phyloP scores from a whole-genome alignment of 2,888 invertebrate species.

The Blastobasis adustella region DNA sequence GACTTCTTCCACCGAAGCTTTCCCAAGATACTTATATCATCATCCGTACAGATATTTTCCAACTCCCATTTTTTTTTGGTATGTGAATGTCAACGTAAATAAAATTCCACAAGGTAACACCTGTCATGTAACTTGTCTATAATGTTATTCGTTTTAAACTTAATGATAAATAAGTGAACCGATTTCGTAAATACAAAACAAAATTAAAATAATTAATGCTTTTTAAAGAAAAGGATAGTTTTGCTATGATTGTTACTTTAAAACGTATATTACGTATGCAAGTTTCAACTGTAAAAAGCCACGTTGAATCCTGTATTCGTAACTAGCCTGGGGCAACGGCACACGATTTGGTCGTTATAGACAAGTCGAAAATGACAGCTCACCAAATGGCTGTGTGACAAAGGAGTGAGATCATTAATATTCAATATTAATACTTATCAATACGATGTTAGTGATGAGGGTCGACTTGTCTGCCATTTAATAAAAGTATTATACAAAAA shows the following conservation, averaged over 20 bases:
- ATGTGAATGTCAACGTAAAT: constrained; percentile 55
- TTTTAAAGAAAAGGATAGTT: background rate
- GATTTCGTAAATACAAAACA: constrained; percentile 9
- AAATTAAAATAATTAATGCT: background rate
- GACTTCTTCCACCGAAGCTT: constrained; percentile 28
- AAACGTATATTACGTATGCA: too few species aligned
- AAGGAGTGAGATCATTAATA: constrained; percentile 70
- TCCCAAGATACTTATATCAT: constrained; percentile 16
- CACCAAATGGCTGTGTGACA: constrained; percentile 58
- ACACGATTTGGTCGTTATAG: background rate
- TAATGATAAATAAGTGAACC: too few species aligned
- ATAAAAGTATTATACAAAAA: constrained; percentile 17
- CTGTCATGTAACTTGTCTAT: constrained; percentile 28
- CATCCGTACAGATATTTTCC: constrained; percentile 34
- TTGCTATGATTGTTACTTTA: too few species aligned
- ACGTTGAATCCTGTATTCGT: too few species aligned
- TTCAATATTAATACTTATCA: constrained; percentile 70
- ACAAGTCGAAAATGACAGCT: constrained; percentile 35
- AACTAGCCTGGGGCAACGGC: too few species aligned
- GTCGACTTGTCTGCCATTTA: too few species aligned
- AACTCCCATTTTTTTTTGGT: constrained; percentile 52
- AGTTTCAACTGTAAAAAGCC: too few species aligned
- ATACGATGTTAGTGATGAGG: constrained; percentile 47
- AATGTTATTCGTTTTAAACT: background rate
- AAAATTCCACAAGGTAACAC: constrained; percentile 45